Percentiles rank a stretch among this genome's conserved stretches.
Conservation (phyloP, 2,113 vertebrate species). For the Ceyx melanurus region DNA sequence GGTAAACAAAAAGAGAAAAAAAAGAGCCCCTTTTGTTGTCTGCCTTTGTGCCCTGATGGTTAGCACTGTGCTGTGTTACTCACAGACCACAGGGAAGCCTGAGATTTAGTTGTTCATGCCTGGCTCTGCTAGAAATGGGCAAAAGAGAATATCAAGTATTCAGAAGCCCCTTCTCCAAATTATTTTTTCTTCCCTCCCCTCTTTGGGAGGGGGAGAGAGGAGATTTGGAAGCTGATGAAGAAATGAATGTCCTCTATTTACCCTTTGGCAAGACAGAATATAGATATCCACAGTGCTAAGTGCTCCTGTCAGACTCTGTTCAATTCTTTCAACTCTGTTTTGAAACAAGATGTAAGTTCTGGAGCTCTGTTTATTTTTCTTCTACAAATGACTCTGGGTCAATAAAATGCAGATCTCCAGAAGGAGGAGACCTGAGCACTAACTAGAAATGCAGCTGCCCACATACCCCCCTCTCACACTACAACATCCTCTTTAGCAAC, state of each 20-base stretch:
- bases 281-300: conserved; percentile 62
- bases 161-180: conserved; percentile 61
- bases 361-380: conserved; percentile 32
- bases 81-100: conserved; percentile 79
- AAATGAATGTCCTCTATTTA: conserved; percentile 77
- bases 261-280: conserved; percentile 74
- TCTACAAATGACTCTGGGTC: neutral
- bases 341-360: conserved; percentile 40
- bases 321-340: neutral
- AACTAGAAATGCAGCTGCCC: neutral
- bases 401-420: neutral
- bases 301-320: conserved; percentile 47
- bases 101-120: conserved; percentile 77
- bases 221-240: conserved; percentile 72
- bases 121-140: conserved; percentile 71
- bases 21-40: conserved; percentile 67
- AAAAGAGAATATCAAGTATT: conserved; percentile 65
- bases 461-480: neutral
- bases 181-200: conserved; percentile 50
- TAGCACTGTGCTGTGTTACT: conserved; percentile 73
- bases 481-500: neutral
- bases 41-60: conserved; percentile 74
- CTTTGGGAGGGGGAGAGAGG: conserved; percentile 19
- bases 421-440: neutral
- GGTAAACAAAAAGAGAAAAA: conserved; percentile 80